These are phyloP conservation scores for Bombus breviceps DNA, from an alignment of 1,140 invertebrate species.

Conservation along the genomic window DNA sequence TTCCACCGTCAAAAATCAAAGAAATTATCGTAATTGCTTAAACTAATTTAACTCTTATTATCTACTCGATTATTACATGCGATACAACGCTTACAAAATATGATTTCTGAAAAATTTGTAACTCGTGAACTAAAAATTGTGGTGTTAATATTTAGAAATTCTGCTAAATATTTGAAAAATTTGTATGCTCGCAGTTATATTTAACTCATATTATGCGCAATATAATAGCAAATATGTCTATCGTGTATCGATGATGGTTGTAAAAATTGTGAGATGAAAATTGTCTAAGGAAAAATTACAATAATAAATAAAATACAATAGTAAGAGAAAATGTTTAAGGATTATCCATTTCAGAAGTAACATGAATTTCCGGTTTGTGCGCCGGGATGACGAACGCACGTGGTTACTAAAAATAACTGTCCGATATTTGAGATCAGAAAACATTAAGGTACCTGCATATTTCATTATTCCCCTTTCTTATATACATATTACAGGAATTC, in stretches of 20 bases:
- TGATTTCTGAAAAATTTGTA: not conserved
- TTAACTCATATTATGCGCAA: not conserved
- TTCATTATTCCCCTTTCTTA: not conserved
- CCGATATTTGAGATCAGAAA: constrained; percentile 61
- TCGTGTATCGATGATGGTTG: too few species aligned
- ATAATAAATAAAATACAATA: too few species aligned
- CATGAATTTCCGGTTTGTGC: constrained; percentile 21
- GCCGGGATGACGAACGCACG: constrained; percentile 58
- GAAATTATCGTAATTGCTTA: not conserved
- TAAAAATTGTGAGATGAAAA: too few species aligned
- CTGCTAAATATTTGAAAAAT: not conserved
- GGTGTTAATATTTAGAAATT: not conserved
- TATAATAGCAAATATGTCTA: too few species aligned
- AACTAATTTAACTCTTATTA: not conserved
- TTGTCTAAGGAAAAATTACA: too few species aligned
- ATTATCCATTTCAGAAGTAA: not conserved
- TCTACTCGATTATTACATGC: not conserved
- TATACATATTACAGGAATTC: not conserved
- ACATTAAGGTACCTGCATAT: constrained; percentile 12
- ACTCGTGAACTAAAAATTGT: not conserved
- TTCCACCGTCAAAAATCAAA: not conserved
- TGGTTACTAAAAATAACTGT: constrained; percentile 67
- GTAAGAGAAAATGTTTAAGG: not conserved
- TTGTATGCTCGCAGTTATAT: not conserved
- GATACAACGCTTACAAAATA: not conserved